Evolutionary conservation across 2,888 invertebrate species (phyloP), one percentile per base, ranked within the genome.

Genomic region (Podabrus alpinus): DNA sequence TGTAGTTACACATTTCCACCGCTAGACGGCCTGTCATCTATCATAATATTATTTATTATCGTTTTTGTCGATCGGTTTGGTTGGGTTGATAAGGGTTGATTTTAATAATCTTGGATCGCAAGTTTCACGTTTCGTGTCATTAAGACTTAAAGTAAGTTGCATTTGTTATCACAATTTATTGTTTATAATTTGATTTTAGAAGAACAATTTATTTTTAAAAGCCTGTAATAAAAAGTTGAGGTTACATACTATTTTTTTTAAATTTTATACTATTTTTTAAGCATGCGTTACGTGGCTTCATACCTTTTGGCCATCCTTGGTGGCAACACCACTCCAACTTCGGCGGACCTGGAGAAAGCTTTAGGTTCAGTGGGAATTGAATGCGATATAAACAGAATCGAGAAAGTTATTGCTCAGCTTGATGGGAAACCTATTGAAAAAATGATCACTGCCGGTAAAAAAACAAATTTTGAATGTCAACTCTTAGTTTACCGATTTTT

Each of bases 211-310:
- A n/a, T n/a, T n/a, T n/a, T n/a, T n/a, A n/a, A n/a, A n/a, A n/a
- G n/a, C n/a, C n/a, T n/a, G n/a, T n/a, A n/a, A n/a, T n/a, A n/a
- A n/a, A 45, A 45, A 45, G 7, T 72, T 70, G 29, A 74, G 74
- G 71, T 76, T 77, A 77, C 60, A 59, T 67, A 7, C 2, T 19
- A 17, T 5, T 15, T n/a, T 15, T 0, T 13, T 13, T 2, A 62
- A 10, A 5, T 45, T 15, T 66, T 73, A n/a, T 24, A 66, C 79
- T 77, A 73, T 79, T 81, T 68, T 82, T 82, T 86, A n/a, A 92
- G 94, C 92, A 98, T 98, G 98, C 97, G 98, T 96, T 98, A 98
- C 97, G 97, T 99, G 92, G 97, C 98, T 92, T 98, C 98, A 91
- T 99, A 98, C 89, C 90, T 98, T 86, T 92, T 98, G 88, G 97